Evolutionary conservation across 1,140 invertebrate species (phyloP), one percentile per base, ranked within the genome.

Genomic region (Lepidurus apus): DNA sequence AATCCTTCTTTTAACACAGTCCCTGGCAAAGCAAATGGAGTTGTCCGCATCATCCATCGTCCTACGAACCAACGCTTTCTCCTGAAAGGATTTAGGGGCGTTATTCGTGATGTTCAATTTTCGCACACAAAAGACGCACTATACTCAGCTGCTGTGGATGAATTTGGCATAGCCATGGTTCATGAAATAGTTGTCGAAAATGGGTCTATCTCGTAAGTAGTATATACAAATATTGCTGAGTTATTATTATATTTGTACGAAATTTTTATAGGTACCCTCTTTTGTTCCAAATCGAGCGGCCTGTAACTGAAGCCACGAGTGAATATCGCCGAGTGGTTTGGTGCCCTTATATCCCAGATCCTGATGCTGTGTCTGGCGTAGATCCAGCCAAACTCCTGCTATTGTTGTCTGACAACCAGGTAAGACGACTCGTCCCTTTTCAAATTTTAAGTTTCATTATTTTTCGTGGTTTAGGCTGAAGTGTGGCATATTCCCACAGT

Each of bases 101-200:
- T 91, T 82, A 92, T 98, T 44, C 89, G 93, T 84, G 96, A 98
- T 85, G 84, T 98, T 26, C 89, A 94, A 9, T 98, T 98, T 87
- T 94, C 96, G 21, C 91, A 94, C 83, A 90, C 91, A 42, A 87
- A 89, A 42, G 86, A 89, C 76, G 90, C 93, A 83, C 89, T 94
- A 26, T 88, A 96, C 77, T 85, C 98, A 13, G 95, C 92, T 1
- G 93, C 91, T 82, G 92, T 97, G 53, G 96, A 98, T 87, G 91
- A 92, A 82, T 88, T 88, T 78, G 94, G 94, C 45, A 92, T 90
- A 85, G 88, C 93, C 74, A 93, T 91, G 86, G 90, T 96, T 76
- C 91, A 96, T 86, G 90, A 92, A 81, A 91, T 96, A 80, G 89
- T 90, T 82, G 88, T 86, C 79, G 82, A 84, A 21, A 82, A 82